These are phyloP conservation scores for Parasteatoda tepidariorum DNA, from an alignment of 1,140 invertebrate species.

Conservation along the genomic window DNA sequence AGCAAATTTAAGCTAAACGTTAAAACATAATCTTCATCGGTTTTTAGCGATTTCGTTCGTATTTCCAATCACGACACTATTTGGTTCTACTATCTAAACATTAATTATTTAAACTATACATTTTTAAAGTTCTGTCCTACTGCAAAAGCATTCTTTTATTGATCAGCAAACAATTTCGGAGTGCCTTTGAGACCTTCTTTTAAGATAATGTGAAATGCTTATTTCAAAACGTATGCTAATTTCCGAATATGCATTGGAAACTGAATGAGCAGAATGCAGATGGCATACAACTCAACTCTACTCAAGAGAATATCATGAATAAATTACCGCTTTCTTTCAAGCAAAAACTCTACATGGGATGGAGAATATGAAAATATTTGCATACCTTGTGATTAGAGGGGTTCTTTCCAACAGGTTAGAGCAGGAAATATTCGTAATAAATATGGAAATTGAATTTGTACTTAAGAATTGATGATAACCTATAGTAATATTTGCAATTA, in stretches of 20 bases:
- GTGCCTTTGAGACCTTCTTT: background rate
- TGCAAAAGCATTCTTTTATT: background rate
- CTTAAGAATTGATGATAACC: background rate
- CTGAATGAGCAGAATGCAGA: background rate
- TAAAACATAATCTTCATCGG: background rate
- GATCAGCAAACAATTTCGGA: background rate
- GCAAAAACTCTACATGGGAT: background rate
- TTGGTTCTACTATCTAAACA: background rate
- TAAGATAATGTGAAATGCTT: background rate
- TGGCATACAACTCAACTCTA: background rate
- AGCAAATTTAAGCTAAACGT: background rate
- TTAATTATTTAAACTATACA: background rate
- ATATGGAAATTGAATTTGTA: background rate
- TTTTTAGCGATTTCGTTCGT: background rate
- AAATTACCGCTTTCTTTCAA: background rate
- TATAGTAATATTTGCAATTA: background rate
- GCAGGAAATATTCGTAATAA: background rate
- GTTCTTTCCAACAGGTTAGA: background rate
- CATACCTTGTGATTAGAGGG: background rate
- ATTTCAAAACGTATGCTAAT: conserved; percentile 9
- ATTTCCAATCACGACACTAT: background rate
- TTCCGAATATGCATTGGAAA: background rate
- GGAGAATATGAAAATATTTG: background rate
- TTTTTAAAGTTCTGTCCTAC: background rate
- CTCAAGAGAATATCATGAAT: conserved; percentile 10